These are phyloP conservation scores for Eidolon dupreanum DNA, from an alignment of 2,797 vertebrate species.

Conservation along the genomic window DNA sequence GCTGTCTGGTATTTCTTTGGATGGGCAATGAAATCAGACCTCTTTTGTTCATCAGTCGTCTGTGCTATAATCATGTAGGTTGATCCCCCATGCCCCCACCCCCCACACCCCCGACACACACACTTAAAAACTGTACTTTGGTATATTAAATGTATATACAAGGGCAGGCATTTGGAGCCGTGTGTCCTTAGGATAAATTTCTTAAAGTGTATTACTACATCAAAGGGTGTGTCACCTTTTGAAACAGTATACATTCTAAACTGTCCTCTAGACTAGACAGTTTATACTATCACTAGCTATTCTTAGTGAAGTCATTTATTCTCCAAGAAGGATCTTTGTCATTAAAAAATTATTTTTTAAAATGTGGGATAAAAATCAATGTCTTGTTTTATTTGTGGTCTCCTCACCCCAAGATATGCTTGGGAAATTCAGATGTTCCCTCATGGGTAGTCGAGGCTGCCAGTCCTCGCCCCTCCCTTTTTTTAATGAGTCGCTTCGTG, in stretches of 20 bases:
- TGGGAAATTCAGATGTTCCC: not conserved
- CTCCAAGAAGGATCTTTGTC: not conserved
- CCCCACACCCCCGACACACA: not conserved
- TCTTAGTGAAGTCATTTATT: conserved; percentile 9
- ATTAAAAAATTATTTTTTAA: not conserved
- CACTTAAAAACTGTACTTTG: not conserved
- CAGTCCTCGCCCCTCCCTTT: not conserved
- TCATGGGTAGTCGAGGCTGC: not conserved
- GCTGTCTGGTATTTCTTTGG: not conserved
- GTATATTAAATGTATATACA: not conserved
- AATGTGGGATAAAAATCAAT: not conserved
- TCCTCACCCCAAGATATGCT: not conserved
- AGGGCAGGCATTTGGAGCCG: not conserved
- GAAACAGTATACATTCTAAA: not conserved
- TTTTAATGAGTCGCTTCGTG: not conserved
- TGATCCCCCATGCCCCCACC: not conserved
- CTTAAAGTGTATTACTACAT: not conserved
- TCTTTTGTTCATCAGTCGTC: not conserved
- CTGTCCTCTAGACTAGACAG: not conserved
- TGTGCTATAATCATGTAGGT: conserved; percentile 29
- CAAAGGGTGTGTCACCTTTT: not conserved
- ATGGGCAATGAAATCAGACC: not conserved
- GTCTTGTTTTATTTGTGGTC: conserved; percentile 4
- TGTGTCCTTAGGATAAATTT: conserved; percentile 12
- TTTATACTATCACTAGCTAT: not conserved